Conservation (phyloP, 2,113 vertebrate species). For the Hyperoodon ampullatus region DNA sequence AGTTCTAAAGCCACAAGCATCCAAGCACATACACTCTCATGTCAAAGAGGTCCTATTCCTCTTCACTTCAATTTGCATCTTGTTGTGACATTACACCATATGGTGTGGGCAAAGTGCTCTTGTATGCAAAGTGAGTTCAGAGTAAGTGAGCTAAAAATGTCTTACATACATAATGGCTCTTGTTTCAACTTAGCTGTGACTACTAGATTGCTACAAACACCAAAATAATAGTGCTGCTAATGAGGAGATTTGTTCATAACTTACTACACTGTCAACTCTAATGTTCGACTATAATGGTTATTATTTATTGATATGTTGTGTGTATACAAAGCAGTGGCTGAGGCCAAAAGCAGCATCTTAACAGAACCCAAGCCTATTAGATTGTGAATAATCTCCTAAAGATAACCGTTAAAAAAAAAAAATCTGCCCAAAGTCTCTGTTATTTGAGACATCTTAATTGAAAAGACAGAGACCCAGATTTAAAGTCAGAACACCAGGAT, state of each 20-base stretch:
- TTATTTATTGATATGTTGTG: slow-evolving; percentile 71
- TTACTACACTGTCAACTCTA: slow-evolving; percentile 60
- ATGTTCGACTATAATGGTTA: slow-evolving; percentile 58
- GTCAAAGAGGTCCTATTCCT: slow-evolving; percentile 49
- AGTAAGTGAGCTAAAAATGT: slow-evolving; percentile 76
- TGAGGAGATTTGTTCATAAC: slow-evolving; percentile 69
- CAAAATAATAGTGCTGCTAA: slow-evolving; percentile 71
- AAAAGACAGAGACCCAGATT: neutral
- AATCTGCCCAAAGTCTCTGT: neutral
- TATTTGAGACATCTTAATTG: neutral
- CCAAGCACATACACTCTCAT: slow-evolving; percentile 8
- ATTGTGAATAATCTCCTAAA: slow-evolving; percentile 53
- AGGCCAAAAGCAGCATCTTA: slow-evolving; percentile 50
- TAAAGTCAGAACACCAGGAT: neutral
- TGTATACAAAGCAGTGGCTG: slow-evolving; percentile 59
- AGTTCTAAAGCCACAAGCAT: neutral
- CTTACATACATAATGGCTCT: slow-evolving; percentile 65
- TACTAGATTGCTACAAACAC: slow-evolving; percentile 59
- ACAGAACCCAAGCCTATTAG: slow-evolving; percentile 26
- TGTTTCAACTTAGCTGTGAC: slow-evolving; percentile 67
- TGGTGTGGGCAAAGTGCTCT: slow-evolving; percentile 39
- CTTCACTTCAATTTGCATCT: slow-evolving; percentile 40
- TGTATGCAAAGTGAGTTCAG: slow-evolving; percentile 54
- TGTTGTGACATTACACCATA: slow-evolving; percentile 58
- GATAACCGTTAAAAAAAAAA: neutral